These are phyloP conservation scores for Ceratina calcarata DNA, from an alignment of 1,140 invertebrate genomes.

Conservation along the genomic window DNA sequence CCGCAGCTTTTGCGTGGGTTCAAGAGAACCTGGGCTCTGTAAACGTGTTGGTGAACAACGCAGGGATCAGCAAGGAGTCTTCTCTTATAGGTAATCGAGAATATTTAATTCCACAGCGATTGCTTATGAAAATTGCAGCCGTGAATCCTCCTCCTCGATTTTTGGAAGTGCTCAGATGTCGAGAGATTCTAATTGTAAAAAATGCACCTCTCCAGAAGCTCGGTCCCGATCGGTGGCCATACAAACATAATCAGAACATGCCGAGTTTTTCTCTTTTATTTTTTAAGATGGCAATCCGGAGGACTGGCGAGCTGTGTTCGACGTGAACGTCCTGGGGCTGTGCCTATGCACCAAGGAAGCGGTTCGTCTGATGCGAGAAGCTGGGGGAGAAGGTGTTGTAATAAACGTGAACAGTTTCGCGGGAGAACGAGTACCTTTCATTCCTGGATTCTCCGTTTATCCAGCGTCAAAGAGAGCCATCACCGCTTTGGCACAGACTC, in stretches of 20 bases:
- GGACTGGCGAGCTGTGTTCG: conserved; percentile 70
- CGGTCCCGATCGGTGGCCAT: no score
- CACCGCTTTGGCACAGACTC: conserved; percentile 81
- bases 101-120: no score
- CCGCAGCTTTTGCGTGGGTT: conserved; percentile 83
- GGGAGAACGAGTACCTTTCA: conserved; percentile 79
- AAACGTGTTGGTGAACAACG: conserved; percentile 87
- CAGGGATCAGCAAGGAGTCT: conserved; percentile 79
- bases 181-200: no score
- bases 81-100: conserved; percentile 57
- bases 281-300: conserved; percentile 71
- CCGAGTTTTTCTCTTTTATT: no score
- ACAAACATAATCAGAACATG: no score
- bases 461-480: conserved; percentile 83
- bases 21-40: conserved; percentile 82
- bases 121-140: no score
- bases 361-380: conserved; percentile 79
- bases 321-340: conserved; percentile 82
- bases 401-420: conserved; percentile 76
- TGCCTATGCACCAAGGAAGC: conserved; percentile 81
- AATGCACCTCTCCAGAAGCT: no score
- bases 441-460: conserved; percentile 81
- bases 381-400: conserved; percentile 50
- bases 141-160: no score
- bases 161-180: no score